Evolutionary conservation across 2,888 invertebrate genomes (phyloP), one percentile per base, ranked within the genome.

Genomic region (Drosophila mimetica): DNA sequence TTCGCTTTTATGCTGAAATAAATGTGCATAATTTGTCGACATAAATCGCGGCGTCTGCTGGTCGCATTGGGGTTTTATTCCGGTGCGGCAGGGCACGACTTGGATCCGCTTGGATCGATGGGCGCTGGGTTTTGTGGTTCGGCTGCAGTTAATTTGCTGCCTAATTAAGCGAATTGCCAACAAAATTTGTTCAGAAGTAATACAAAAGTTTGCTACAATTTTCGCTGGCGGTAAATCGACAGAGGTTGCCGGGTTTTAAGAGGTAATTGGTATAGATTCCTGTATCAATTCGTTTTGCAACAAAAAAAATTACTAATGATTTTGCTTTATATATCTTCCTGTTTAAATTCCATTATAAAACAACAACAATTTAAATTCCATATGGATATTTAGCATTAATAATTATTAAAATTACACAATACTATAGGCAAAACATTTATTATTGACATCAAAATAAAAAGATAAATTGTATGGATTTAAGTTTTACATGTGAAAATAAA

Each of bases 1-100:
- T 66, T 52, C 36, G 72, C 53, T 53, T 72, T 71, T 84, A 70
- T 72, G 70, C 57, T 50, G 46, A 75, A 70, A 74, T 70, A 61
- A 84, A 80, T 86, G 84, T 77, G 76, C 78, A 84, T 80, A 70
- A 86, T 81, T 84, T 81, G 76, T 80, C 74, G 61, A 52, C 66
- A 72, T 75, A 83, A 80, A 79, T 86, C 67, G 59, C 42, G 66
- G 52, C 72, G 48, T 59, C 46, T 74, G 37, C 34, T 47, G 57
- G 42, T 18, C 42, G 41, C 14, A 25, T 32, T 42, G 34, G 39
- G 39, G 16, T 44, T 16, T 64, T 54, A 60, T 54, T 59, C 65
- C 32, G 42, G n/a, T 2, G 14, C 14, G 46, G 16, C 13, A 11
- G 2, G 30, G 25, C 58, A 30, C 8, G 37, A 8, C 9, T 52